Percentiles rank a stretch among this genome's conserved stretches.
phyloP scores from a whole-genome alignment of 2,113 vertebrate genomes.

The Polypterus bichir region DNA sequence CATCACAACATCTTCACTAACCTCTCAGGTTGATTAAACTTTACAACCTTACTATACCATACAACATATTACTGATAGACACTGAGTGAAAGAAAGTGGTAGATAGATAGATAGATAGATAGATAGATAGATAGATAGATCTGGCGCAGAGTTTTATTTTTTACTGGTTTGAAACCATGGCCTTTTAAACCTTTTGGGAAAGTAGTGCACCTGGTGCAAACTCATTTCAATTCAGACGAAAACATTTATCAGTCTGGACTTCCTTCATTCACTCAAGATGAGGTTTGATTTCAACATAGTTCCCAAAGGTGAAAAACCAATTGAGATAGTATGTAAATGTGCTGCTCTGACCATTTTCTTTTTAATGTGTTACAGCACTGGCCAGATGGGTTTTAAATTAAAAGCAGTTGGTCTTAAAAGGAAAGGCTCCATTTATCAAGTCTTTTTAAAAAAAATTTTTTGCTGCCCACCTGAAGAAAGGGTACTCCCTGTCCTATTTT shows the following conservation, averaged over 20 bases:
- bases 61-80: neutral
- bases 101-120: slow-evolving; percentile 10
- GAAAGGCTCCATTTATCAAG: neutral
- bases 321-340: neutral
- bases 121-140: slow-evolving; percentile 20
- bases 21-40: no score
- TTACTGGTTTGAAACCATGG: neutral
- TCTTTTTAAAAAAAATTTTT: neutral
- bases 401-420: neutral
- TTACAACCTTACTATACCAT: no score
- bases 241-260: neutral
- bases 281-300: neutral
- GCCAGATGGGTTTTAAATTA: neutral
- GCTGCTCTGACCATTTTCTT: neutral
- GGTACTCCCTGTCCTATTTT: no score
- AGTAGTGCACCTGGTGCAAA: neutral
- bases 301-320: neutral
- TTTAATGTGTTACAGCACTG: neutral
- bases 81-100: slow-evolving; percentile 3
- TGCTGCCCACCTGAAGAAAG: no score
- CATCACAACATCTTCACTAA: no score
- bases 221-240: neutral
- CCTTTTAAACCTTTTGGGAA: neutral
- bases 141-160: neutral
- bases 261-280: neutral